These are phyloP conservation scores for Keiferia lycopersicella DNA, from an alignment of 2,888 invertebrate genomes.

Conservation along the genomic window DNA sequence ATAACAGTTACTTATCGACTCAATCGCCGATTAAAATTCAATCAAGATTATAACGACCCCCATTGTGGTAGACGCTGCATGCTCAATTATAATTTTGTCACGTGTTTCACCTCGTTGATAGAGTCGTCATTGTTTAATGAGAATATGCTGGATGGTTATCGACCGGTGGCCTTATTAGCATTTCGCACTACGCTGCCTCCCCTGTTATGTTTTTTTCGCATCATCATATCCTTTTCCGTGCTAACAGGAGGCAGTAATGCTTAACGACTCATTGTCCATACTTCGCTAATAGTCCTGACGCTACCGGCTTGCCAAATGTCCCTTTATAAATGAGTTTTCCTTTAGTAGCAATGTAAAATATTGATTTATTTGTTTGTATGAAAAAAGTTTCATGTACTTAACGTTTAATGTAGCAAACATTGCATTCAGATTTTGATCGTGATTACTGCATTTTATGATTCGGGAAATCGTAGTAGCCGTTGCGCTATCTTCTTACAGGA, in stretches of 20 bases:
- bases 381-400: constrained; percentile 1
- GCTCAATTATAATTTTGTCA: constrained; percentile 25
- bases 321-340: constrained; percentile 39
- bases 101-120: constrained; percentile 24
- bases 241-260: constrained; percentile 64
- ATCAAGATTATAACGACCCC: constrained; percentile 19
- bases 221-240: constrained; percentile 61
- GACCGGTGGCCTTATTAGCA: constrained; percentile 36
- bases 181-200: constrained; percentile 53
- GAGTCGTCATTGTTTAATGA: constrained; percentile 9
- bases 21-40: constrained; percentile 12
- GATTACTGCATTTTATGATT: not conserved
- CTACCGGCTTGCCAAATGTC: constrained; percentile 56
- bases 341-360: constrained; percentile 32
- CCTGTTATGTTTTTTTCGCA: constrained; percentile 52
- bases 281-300: constrained; percentile 60
- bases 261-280: constrained; percentile 74
- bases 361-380: constrained; percentile 18
- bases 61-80: constrained; percentile 12
- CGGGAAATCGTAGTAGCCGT: not conserved
- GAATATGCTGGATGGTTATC: constrained; percentile 23
- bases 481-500: constrained; percentile 31
- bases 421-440: constrained; percentile 15
- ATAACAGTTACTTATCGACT: constrained; percentile 15
- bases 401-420: no score